These are phyloP conservation scores for Mohoua ochrocephala DNA, from an alignment of 2,113 vertebrate genomes.

Conservation along the genomic window DNA sequence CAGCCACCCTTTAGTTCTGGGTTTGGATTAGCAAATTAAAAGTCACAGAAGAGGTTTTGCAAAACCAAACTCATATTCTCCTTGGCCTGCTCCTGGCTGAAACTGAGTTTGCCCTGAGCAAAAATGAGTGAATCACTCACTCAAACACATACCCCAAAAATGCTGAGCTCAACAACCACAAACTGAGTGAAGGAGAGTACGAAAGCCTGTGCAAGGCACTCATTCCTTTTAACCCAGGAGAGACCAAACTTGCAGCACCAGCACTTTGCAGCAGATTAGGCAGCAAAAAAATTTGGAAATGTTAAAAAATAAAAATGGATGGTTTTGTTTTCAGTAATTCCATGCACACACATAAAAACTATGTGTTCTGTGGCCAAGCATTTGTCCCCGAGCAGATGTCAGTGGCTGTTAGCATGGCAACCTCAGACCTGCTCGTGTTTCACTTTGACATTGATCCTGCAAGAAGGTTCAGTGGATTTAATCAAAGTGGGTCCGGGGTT, in stretches of 20 bases:
- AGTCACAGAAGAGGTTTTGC: conserved; percentile 12
- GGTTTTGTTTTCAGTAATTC: background rate
- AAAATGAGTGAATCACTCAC: background rate
- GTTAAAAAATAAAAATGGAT: background rate
- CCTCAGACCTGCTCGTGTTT: background rate
- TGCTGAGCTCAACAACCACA: conserved; percentile 36
- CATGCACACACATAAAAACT: background rate
- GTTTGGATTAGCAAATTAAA: conserved; percentile 24
- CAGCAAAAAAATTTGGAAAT: background rate
- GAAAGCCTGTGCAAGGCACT: background rate
- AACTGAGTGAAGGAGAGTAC: background rate
- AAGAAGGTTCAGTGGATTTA: background rate
- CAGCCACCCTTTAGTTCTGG: background rate
- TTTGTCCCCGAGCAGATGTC: background rate
- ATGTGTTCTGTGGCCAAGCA: background rate
- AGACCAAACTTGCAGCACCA: background rate
- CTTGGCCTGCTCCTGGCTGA: background rate
- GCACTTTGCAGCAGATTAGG: background rate
- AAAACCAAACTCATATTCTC: conserved; percentile 25
- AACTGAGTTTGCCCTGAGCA: conserved; percentile 6
- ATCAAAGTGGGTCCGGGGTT: background rate
- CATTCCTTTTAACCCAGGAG: background rate
- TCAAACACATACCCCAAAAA: background rate
- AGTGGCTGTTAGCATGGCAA: background rate
- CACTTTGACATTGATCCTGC: background rate